phyloP scores from a whole-genome alignment of 2,797 vertebrate species.

The Clarias laeviceps region DNA sequence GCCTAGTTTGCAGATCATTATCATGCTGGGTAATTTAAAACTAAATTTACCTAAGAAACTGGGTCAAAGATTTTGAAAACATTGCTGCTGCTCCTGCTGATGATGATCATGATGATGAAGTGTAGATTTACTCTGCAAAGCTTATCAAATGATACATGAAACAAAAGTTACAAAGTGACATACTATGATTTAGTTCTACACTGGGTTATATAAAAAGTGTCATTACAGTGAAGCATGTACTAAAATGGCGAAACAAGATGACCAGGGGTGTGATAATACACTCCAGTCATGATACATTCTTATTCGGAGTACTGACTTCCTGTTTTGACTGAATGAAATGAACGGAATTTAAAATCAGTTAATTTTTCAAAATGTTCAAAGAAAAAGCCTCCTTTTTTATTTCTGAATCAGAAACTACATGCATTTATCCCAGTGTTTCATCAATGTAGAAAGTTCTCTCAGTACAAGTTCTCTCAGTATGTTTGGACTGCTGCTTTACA shows the following conservation, averaged over 20 bases:
- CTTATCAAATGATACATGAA: neutral
- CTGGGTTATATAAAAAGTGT: neutral
- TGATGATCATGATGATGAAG: neutral
- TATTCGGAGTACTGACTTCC: neutral
- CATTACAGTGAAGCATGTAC: neutral
- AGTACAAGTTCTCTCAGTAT: too few relatives aligned
- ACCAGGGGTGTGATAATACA: neutral
- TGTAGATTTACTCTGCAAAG: neutral
- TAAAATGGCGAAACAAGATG: neutral
- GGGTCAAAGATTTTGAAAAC: neutral
- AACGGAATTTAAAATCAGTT: too few relatives aligned
- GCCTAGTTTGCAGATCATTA: neutral
- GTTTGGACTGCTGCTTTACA: too few relatives aligned
- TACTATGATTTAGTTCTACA: neutral
- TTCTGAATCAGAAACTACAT: neutral
- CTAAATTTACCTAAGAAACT: neutral
- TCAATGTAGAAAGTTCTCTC: too few relatives aligned
- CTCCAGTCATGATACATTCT: neutral
- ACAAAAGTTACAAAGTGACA: neutral
- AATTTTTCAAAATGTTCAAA: neutral
- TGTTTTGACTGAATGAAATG: too few relatives aligned
- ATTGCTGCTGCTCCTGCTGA: neutral
- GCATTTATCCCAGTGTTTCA: neutral
- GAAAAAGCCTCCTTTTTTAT: neutral
- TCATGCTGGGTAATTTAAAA: neutral